phyloP scores from a whole-genome alignment of 2,888 invertebrate genomes.

The Drosophila meridionalis region DNA sequence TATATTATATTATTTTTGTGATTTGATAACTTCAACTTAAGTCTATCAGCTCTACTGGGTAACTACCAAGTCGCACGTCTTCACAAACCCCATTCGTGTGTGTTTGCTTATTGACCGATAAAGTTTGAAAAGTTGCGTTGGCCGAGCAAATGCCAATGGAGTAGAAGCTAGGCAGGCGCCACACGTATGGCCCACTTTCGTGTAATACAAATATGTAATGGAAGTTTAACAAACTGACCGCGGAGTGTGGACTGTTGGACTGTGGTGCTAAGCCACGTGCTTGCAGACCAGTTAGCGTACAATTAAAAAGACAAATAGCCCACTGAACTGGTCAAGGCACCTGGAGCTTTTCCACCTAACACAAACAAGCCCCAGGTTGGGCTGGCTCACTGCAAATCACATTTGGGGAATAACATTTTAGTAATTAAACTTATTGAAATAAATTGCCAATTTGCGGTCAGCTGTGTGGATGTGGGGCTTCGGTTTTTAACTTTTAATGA shows the following conservation, averaged over 20 bases:
- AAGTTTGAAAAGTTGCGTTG: conserved; percentile 38
- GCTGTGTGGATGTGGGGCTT: conserved; percentile 13
- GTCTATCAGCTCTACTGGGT: neutral
- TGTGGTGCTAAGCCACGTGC: conserved; percentile 29
- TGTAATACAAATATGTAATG: conserved; percentile 75
- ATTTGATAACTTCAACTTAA: neutral
- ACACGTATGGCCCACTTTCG: conserved; percentile 57
- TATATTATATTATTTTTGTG: neutral
- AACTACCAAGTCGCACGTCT: neutral
- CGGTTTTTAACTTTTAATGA: conserved; percentile 59
- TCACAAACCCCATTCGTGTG: no score
- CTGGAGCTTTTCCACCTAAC: conserved; percentile 8
- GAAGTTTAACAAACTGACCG: conserved; percentile 54
- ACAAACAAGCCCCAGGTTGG: conserved; percentile 14
- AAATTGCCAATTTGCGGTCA: conserved; percentile 68
- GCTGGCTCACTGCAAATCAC: conserved; percentile 20
- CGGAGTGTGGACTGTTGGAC: neutral
- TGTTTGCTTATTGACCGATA: conserved; percentile 1
- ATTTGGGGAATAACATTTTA: conserved; percentile 42
- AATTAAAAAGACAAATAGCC: conserved; percentile 65
- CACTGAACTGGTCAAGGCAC: conserved; percentile 28
- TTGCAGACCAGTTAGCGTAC: conserved; percentile 56
- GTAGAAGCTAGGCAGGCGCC: neutral
- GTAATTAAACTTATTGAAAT: conserved; percentile 77
- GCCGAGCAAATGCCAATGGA: conserved; percentile 1